Evolutionary conservation across 2,797 vertebrate species (phyloP).

Genomic region (Leuciscus waleckii): DNA sequence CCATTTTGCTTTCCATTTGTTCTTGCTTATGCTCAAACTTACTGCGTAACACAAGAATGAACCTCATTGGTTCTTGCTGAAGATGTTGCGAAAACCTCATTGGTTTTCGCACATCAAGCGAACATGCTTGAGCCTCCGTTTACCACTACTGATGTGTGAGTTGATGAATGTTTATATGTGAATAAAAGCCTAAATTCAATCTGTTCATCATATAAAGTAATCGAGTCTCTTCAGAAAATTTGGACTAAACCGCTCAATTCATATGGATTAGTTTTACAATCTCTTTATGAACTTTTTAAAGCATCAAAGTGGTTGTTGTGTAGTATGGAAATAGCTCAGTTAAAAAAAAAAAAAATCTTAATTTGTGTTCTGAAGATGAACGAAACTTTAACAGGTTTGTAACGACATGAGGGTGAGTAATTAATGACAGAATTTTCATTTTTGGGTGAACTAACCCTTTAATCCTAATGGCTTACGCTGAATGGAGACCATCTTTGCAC

Average conservation of each 20-base stretch:
- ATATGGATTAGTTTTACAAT: background rate
- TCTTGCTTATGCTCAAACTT: too few species aligned
- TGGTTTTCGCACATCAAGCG: background rate
- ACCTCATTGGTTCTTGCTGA: too few species aligned
- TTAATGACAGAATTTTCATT: background rate
- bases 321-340: background rate
- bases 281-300: background rate
- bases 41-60: too few species aligned
- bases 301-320: background rate
- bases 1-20: too few species aligned
- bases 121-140: background rate
- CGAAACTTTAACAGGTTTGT: background rate
- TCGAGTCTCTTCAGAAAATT: background rate
- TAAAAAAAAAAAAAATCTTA: background rate
- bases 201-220: background rate
- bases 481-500: background rate
- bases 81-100: background rate
- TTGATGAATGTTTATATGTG: background rate
- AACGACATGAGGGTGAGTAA: too few species aligned
- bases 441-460: background rate
- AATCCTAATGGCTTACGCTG: slow-evolving; percentile 1
- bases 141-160: background rate
- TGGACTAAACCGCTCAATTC: background rate
- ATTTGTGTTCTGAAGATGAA: background rate
- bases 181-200: background rate